phyloP scores from a whole-genome alignment of 2,797 vertebrate genomes.

The Iguana delicatissima region DNA sequence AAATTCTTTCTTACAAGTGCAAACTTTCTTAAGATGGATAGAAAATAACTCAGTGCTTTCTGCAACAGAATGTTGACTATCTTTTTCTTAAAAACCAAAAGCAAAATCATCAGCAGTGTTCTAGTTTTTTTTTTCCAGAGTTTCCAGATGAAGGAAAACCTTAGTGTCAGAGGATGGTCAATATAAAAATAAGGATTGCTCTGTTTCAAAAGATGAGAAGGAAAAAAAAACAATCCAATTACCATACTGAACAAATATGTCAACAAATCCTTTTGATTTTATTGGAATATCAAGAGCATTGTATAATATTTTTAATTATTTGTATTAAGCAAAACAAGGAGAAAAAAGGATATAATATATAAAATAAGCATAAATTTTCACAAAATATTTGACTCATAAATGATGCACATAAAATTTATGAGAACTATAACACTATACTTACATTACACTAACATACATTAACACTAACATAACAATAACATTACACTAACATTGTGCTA shows the following conservation, averaged over 20 bases:
- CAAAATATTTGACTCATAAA: no score
- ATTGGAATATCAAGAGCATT: background rate
- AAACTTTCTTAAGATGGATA: no score
- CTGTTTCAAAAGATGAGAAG: background rate
- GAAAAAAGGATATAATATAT: no score
- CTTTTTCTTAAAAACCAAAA: background rate
- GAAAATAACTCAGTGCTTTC: background rate
- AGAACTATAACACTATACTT: no score
- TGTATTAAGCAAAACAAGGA: no score
- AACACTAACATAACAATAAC: no score
- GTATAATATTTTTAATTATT: background rate
- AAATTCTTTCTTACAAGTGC: no score
- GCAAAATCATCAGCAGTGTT: background rate
- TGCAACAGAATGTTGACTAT: background rate
- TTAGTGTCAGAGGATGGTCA: background rate
- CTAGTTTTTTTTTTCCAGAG: no score
- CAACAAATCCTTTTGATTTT: background rate
- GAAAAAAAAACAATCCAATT: background rate
- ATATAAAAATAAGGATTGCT: background rate
- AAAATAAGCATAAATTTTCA: no score
- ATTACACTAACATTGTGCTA: no score
- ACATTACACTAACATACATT: no score
- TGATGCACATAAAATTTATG: no score
- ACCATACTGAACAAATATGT: background rate
- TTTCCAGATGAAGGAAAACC: background rate